These are phyloP conservation scores for Contarinia nasturtii DNA, from an alignment of 1,140 invertebrate genomes.

Conservation along the genomic window DNA sequence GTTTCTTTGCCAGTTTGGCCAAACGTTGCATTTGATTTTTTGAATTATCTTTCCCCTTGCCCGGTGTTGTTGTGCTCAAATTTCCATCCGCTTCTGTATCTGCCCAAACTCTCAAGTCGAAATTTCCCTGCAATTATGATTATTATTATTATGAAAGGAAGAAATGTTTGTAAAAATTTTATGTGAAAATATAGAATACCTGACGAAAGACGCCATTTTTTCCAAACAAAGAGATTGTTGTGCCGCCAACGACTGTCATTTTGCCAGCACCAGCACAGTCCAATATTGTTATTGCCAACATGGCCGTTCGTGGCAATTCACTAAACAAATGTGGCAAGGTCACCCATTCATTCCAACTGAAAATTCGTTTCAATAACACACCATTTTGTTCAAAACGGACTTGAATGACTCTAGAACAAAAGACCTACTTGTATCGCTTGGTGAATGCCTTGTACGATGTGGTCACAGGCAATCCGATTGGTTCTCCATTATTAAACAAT, in stretches of 20 bases:
- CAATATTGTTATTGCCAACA: slow-evolving; percentile 81
- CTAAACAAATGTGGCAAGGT: slow-evolving; percentile 77
- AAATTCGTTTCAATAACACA: slow-evolving; percentile 17
- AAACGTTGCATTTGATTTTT: slow-evolving; percentile 79
- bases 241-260: slow-evolving; percentile 70
- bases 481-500: slow-evolving; percentile 65
- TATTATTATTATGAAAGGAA: background rate
- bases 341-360: slow-evolving; percentile 94
- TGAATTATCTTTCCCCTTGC: slow-evolving; percentile 54
- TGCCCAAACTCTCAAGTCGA: slow-evolving; percentile 61
- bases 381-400: background rate
- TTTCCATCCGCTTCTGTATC: slow-evolving; percentile 57
- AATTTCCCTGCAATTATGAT: slow-evolving; percentile 36
- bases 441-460: slow-evolving; percentile 89
- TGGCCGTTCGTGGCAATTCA: slow-evolving; percentile 76
- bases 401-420: background rate
- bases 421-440: slow-evolving; percentile 74
- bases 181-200: no score
- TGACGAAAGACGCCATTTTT: slow-evolving; percentile 79
- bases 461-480: slow-evolving; percentile 69
- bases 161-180: no score
- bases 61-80: slow-evolving; percentile 53
- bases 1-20: slow-evolving; percentile 83
- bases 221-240: slow-evolving; percentile 77
- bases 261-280: slow-evolving; percentile 77